Base-by-base conservation (phyloP, 1,140 invertebrate genomes). In the Bombus consobrinus region DNA sequence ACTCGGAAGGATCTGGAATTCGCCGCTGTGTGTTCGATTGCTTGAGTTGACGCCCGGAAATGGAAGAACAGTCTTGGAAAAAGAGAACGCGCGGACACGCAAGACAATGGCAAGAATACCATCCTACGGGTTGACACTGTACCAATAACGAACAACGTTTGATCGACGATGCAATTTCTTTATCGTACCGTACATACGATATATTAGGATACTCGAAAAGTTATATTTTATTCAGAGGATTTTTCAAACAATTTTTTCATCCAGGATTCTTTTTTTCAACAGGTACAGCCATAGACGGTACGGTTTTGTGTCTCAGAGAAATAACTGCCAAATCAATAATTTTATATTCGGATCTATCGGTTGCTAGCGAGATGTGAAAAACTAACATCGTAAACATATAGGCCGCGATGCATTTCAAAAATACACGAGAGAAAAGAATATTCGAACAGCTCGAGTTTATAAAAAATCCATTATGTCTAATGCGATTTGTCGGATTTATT, bases 1-100 rank as follows among this genome's bases (percentile, higher is more conserved):
- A 5, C 47, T 1, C 0, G 15, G 47, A 47, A 47, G 6, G 5
- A 47, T 47, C 6, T 47, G 47, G 15, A 6, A 47, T 47, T 47
- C 47, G 18, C 15, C 15, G 47, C 1, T 18, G 47, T 6, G 6
- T 18, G 47, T 47, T 47, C 47, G 15, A 87, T 59, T 77, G 74
- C 62, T 66, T 66, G 41, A 64, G 59, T 43, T 39, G 73, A 69
- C n/a, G 53, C 69, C 37, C 72, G 28, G 69, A 68, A 72, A 73
- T 83, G 64, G 28, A 83, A 57, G 62, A 74, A 83, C 43, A 37
- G 32, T 41, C 72, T 68, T n/a, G 87, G 78, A 80, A 43, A 74
- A 66, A 83, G 47, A 47, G 13, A 15, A 47, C 43, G 13, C 43
- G 43, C 43, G 2, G 13, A 43, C 43, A 15, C 13, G 43, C 43